Base-by-base conservation (phyloP, 2,797 vertebrate species). In the Siniperca scherzeri region DNA sequence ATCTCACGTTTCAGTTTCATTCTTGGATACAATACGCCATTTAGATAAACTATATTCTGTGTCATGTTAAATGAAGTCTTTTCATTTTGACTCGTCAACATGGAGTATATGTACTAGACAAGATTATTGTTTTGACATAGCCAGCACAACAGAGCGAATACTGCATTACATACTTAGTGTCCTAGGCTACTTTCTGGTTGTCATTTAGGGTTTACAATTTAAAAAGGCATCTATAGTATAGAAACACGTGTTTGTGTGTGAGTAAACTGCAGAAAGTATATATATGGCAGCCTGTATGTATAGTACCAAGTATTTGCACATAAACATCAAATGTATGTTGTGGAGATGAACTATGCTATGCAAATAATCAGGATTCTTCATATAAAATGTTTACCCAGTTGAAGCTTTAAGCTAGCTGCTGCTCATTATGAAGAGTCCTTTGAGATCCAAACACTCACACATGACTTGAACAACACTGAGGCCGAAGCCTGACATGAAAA, bases 141-240 rank as follows among this genome's bases (percentile, higher is more conserved):
- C 82, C 89, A 72, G 82, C 74, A 89, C 80, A 44, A 88, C 81
- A 80, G 87, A 90, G 82, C 60, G 81, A 84, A 83, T 74, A 88
- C 86, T 80, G 84, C 78, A 70, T 81, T 71, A 88, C 61, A 81
- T 71, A 85, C 73, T 78, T 72, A 80, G 81, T 80, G 85, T 80
- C 78, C 89, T 83, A 84, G 77, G 82, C 81, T 91, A 92, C 85
- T 67, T 65, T 75, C 78, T 77, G 80, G 62, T 77, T 75, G 40
- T 85, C 81, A 27, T 82, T 88, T 53, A 91, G 72, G 73, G 74
- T 83, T 85, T 78, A 61, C 46, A 48, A 73, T 81, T 87, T 62
- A 77, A 89, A 77, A 89, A 89, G 88, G 78, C 84, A 72, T 90
- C 87, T 86, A 91, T 78, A 86, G 76, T 74, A 70, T 46, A 84